Base-by-base conservation (phyloP, 1,140 invertebrate species). In the Bombus superbus region DNA sequence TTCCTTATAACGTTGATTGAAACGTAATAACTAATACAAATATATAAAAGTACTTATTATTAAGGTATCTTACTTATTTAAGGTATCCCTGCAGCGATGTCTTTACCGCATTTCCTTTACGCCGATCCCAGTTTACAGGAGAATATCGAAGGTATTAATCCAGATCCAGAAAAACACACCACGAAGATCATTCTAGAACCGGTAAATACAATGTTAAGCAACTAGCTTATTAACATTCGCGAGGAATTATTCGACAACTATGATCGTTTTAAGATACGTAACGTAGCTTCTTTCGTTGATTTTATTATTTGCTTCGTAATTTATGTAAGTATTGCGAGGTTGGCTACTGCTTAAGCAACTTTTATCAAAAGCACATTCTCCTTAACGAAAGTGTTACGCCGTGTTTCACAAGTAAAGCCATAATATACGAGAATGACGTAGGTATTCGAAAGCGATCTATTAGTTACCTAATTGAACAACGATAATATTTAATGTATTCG, bases 61-160 rank as follows among this genome's bases (percentile, higher is more conserved):
- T 53, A 53, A 53, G 5, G 47, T 22, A 53, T 57, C 35, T 64
- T 15, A 11, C 73, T 83, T 72, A n/a, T 74, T 94, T 93, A 15
- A 97, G 97, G 95, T 89, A 96, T 98, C 38, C 97, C 97, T 2
- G 94, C 97, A 18, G 96, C 96, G 0, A 94, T 98, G 53, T 98
- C 98, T 1, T 96, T 97, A 90, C 98, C 98, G 0, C 98, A 98
- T 94, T 98, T 98, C 88, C 95, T 97, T 79, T 93, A 97, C 72
- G 96, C 96, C 1, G 97, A 98, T 92, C 96, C 97, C 8, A 95
- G 94, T 75, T 91, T 98, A 3, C 89, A 96, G 47, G 95, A 97
- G 11, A 94, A 95, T 1, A 95, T 98, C 1, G 96, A 97, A 6
- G 97, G 97, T 22, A 92, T 98, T 22, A 91, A 94, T 5, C 97